Base-by-base conservation (phyloP, 2,113 vertebrate genomes). In the Chelonoidis abingdonii region DNA sequence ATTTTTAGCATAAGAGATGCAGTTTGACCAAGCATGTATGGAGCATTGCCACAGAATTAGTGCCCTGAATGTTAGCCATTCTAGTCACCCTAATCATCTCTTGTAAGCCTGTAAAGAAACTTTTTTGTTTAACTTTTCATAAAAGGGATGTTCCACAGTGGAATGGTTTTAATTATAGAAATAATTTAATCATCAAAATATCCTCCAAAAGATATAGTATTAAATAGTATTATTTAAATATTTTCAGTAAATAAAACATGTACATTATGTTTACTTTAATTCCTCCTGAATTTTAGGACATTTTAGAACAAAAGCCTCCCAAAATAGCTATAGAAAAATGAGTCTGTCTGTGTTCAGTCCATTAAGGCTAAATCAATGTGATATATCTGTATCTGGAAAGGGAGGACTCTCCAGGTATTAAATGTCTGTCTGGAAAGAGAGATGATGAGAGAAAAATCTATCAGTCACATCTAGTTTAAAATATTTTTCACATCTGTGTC, bases 121-220 rank as follows among this genome's bases (percentile, higher is more conserved):
- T 19, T 54, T 24, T 54, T 86, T 80, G 1, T 17, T 76, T 69
- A 95, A 92, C 90, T 79, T 95, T 93, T 94, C 78, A 92, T 91
- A 27, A 3, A 83, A 24, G 54, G 72, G 17, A 87, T 65, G 6
- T 90, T 91, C 21, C 78, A 57, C 38, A 85, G 21, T 81, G 25
- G 92, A 88, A 52, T 52, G 82, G 29, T 57, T 88, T 89, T 31
- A 76, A 41, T 84, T 1, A 0, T 69, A 59, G 90, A 80, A 95
- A 94, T 96, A 89, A 86, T 91, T 95, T 57, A 90, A 94, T 72
- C 5, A 14, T 62, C 31, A 59, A 93, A 92, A 92, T 89, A 86
- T 44, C 65, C 35, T 93, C 89, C n/a, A 92, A 86, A 86, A 49
- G 1, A 91, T 92, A 59, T 59, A 29, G 5, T 54, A 22, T 54